Percentiles rank a stretch among this genome's conserved stretches.
phyloP scores from a whole-genome alignment of 92 coral and sea anemone genomes.

The Epizoanthus rinbou region DNA sequence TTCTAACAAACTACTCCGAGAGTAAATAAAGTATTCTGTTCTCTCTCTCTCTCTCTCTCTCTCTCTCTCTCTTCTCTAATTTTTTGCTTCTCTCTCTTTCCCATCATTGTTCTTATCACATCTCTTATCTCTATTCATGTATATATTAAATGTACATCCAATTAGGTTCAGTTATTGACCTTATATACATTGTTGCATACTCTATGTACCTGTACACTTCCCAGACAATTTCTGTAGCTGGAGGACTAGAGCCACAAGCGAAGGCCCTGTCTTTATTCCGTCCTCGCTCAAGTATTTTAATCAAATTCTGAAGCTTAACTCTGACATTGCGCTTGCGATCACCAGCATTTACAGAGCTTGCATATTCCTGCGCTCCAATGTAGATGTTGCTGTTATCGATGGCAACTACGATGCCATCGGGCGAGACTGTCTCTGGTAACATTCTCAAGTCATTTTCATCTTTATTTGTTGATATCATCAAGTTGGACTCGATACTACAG shows the following conservation, averaged over 20 bases:
- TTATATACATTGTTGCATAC: neutral
- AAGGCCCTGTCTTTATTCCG: constrained; percentile 74
- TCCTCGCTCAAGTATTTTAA: constrained; percentile 83
- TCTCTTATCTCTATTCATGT: too few species aligned
- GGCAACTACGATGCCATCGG: constrained; percentile 69
- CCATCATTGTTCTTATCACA: too few species aligned
- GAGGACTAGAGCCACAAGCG: constrained; percentile 98
- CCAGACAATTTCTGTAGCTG: constrained; percentile 97
- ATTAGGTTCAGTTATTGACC: too few species aligned
- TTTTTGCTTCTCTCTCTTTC: too few species aligned
- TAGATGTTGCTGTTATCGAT: constrained; percentile 96
- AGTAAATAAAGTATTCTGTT: too few species aligned
- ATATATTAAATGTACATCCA: too few species aligned
- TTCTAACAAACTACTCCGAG: too few species aligned
- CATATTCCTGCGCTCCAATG: constrained; percentile 98
- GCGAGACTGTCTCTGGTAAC: neutral
- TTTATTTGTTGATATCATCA: neutral
- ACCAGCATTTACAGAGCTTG: constrained; percentile 69
- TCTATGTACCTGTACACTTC: constrained; percentile 86
- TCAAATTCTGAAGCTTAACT: constrained; percentile 91
- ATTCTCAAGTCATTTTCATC: neutral
- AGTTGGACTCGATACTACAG: neutral
- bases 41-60: too few species aligned
- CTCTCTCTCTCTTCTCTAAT: too few species aligned
- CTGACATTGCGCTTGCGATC: constrained; percentile 92